Conservation (phyloP, 2,888 invertebrate genomes). For the Melinaea menophilus region DNA sequence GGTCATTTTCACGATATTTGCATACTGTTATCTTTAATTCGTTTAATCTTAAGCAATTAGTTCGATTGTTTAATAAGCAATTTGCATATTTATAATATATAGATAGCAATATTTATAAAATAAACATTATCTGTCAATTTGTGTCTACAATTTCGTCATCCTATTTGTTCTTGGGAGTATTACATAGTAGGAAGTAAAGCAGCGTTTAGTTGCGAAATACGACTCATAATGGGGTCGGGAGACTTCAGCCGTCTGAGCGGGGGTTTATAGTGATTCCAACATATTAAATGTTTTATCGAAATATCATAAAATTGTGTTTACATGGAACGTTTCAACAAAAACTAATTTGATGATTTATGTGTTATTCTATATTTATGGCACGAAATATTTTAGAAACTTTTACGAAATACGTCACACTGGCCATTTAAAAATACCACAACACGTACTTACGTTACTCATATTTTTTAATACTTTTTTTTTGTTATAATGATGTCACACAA, state of each 20-base stretch:
- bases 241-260: constrained; percentile 25
- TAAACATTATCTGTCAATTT: constrained; percentile 10
- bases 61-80: background rate
- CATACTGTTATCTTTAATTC: too few species aligned
- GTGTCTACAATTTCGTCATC: constrained; percentile 11
- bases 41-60: too few species aligned
- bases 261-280: constrained; percentile 18
- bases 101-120: background rate
- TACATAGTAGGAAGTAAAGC: constrained; percentile 31
- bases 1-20: too few species aligned
- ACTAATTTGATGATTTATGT: constrained; percentile 18
- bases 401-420: background rate
- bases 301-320: constrained; percentile 16
- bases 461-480: too few species aligned
- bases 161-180: constrained; percentile 12
- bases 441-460: too few species aligned
- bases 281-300: constrained; percentile 13
- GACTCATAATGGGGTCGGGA: constrained; percentile 31
- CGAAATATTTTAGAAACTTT: background rate
- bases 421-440: too few species aligned
- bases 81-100: background rate
- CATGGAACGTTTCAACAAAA: constrained; percentile 11
- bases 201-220: constrained; percentile 40
- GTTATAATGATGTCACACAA: too few species aligned
- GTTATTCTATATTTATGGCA: constrained; percentile 12